Evolutionary conservation across 2,113 vertebrate genomes (phyloP).

Genomic region (Columba livia): DNA sequence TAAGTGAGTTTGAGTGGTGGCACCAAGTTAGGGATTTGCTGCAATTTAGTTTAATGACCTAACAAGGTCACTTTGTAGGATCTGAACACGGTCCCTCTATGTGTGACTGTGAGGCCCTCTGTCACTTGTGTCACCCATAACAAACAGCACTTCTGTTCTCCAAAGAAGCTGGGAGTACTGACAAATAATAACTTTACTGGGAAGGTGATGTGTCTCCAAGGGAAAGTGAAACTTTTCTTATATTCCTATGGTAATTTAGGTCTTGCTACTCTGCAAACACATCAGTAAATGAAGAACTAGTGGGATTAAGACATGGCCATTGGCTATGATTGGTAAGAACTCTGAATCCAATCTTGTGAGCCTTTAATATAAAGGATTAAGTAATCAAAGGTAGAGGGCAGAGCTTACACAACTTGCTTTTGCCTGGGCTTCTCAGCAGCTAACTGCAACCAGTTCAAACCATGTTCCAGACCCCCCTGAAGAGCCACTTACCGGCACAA

Average conservation of each 20-base stretch:
- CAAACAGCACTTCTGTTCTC: slow-evolving; percentile 38
- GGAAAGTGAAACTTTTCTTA: neutral
- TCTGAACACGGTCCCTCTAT: slow-evolving; percentile 4
- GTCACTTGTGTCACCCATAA: slow-evolving; percentile 6
- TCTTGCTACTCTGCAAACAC: slow-evolving; percentile 28
- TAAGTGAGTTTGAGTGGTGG: slow-evolving; percentile 51
- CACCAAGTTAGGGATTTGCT: slow-evolving; percentile 51
- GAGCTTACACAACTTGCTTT: neutral
- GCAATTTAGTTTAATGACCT: neutral
- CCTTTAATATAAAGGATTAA: neutral
- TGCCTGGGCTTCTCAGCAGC: neutral
- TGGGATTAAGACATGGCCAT: slow-evolving; percentile 19
- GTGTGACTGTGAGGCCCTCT: slow-evolving; percentile 15
- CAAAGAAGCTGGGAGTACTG: neutral
- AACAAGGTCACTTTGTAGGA: slow-evolving; percentile 50
- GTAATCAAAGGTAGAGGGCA: neutral
- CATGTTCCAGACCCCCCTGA: neutral
- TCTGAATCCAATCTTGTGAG: neutral
- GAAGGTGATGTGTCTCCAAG: slow-evolving; percentile 15
- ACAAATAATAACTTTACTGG: neutral
- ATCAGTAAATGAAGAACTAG: slow-evolving; percentile 20
- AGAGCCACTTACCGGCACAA: neutral
- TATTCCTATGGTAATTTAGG: neutral
- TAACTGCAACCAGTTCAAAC: neutral
- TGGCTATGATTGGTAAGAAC: slow-evolving; percentile 43